These are phyloP conservation scores for Leptinotarsa texana DNA, from an alignment of 1,140 invertebrate species.

Conservation along the genomic window DNA sequence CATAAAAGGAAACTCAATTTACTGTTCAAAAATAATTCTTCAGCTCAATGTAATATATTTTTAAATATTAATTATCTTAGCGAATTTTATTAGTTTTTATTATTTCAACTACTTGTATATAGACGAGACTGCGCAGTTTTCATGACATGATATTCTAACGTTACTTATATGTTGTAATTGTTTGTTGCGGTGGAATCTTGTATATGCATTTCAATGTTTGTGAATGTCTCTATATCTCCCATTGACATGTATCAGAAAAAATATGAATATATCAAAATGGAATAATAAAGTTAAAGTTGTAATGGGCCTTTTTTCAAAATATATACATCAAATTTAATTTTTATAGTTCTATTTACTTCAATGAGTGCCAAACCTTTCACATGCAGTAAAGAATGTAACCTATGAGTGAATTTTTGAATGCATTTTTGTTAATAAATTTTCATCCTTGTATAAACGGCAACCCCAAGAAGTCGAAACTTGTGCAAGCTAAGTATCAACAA, in stretches of 20 bases:
- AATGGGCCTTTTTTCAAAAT: no score
- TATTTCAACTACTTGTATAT: neutral
- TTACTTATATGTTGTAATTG: neutral
- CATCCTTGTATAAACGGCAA: no score
- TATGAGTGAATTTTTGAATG: no score
- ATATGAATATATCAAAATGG: no score
- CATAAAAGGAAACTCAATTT: neutral
- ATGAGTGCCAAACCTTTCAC: no score
- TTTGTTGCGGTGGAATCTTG: neutral
- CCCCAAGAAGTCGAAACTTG: no score
- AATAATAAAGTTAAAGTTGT: no score
- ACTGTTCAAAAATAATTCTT: neutral
- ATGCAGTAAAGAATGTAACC: no score
- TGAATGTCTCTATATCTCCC: neutral
- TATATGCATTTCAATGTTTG: neutral
- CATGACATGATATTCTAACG: neutral
- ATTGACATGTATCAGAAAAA: neutral
- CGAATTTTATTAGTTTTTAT: constrained; percentile 9
- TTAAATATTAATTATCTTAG: neutral
- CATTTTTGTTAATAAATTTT: no score
- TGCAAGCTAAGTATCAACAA: no score
- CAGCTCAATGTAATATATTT: constrained; percentile 20
- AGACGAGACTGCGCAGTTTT: neutral
- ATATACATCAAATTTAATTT: no score
- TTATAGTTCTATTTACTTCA: no score